Evolutionary conservation across 2,113 vertebrate genomes (phyloP).

Genomic region (Enhydra lutris): DNA sequence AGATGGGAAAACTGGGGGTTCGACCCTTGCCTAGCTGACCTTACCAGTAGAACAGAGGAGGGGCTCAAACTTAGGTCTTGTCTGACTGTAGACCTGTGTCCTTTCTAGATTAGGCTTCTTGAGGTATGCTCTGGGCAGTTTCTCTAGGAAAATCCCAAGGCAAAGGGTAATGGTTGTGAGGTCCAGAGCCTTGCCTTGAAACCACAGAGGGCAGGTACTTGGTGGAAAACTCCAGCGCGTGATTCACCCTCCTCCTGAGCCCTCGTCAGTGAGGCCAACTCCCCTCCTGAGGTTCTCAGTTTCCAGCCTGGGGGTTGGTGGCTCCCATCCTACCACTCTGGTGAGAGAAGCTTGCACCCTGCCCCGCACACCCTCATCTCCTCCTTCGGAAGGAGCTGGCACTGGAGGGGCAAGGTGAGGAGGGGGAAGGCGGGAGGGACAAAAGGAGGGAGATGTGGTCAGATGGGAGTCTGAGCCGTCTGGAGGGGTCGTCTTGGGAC

Average conservation of each 20-base stretch:
- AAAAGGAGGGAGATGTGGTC: not conserved
- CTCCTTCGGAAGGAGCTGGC: not conserved
- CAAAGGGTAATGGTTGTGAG: not conserved
- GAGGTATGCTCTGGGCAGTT: not conserved
- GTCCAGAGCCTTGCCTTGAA: conserved; percentile 12
- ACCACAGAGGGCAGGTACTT: conserved; percentile 62
- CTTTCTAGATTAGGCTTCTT: not conserved
- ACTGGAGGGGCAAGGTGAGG: not conserved
- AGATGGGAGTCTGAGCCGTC: not conserved
- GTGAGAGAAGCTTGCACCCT: not conserved
- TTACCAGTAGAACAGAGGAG: not conserved
- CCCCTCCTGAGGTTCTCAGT: conserved; percentile 20
- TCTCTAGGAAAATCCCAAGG: conserved; percentile 74
- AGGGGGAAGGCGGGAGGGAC: not conserved
- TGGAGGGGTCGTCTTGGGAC: not conserved
- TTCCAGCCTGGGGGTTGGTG: not conserved
- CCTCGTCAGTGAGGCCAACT: conserved; percentile 23
- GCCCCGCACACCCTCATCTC: not conserved
- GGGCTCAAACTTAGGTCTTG: not conserved
- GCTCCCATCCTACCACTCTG: not conserved
- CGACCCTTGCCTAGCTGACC: not conserved
- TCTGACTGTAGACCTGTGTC: not conserved
- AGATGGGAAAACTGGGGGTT: not conserved
- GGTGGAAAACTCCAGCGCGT: conserved; percentile 76
- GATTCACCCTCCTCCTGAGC: conserved; percentile 63